These are phyloP conservation scores for Spea multiplicata DNA, from an alignment of 2,113 vertebrate genomes.

Conservation along the genomic window DNA sequence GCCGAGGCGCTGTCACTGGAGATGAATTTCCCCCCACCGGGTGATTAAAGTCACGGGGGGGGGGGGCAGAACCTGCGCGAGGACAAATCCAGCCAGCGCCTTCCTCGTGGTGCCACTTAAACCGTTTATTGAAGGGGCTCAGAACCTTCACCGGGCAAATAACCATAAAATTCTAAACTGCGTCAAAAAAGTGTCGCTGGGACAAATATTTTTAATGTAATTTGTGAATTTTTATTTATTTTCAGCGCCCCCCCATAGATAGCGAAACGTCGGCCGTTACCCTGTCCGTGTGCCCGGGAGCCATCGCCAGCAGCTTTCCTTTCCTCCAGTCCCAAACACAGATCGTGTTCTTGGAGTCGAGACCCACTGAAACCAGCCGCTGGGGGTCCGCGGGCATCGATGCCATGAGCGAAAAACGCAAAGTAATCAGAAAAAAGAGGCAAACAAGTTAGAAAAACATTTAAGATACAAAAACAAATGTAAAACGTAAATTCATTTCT, in stretches of 20 bases:
- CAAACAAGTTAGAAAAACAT: neutral
- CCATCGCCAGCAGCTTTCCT: slow-evolving; percentile 89
- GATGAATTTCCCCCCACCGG: neutral
- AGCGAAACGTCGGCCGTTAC: slow-evolving; percentile 67
- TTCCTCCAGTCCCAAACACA: slow-evolving; percentile 98
- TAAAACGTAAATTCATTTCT: no score
- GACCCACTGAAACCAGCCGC: slow-evolving; percentile 95
- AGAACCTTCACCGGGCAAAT: no score
- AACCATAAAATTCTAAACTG: no score
- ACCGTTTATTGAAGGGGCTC: no score
- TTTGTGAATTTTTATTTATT: no score
- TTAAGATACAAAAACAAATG: no score
- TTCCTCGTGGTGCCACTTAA: neutral
- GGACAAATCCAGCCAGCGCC: neutral
- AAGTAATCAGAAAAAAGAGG: slow-evolving; percentile 50
- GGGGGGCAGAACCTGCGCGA: neutral
- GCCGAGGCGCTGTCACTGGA: neutral
- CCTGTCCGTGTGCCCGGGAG: slow-evolving; percentile 95
- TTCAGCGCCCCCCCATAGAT: no score
- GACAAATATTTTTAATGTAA: no score
- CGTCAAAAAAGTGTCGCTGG: no score
- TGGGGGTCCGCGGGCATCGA: slow-evolving; percentile 58
- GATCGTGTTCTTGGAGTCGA: slow-evolving; percentile 97
- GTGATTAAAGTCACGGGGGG: slow-evolving; percentile 5
- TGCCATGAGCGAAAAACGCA: slow-evolving; percentile 46